Evolutionary conservation across 2,888 invertebrate species (phyloP).

Genomic region (Melanotus villosus): DNA sequence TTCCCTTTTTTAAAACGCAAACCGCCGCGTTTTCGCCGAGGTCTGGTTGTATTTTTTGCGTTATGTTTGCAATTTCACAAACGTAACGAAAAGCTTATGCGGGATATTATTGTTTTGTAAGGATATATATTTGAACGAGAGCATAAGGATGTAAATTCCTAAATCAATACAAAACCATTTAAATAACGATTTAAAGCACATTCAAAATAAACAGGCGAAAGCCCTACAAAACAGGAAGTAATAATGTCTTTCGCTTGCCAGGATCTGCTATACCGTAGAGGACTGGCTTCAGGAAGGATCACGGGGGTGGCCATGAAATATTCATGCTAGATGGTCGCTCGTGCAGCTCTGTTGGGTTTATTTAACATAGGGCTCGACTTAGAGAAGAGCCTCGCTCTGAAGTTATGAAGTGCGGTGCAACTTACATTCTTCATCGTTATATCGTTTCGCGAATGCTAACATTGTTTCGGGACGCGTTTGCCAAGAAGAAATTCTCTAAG

Average conservation of each 20-base stretch:
- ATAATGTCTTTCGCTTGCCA: conserved; percentile 38
- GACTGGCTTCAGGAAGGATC: conserved; percentile 47
- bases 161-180: conserved; percentile 36
- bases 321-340: conserved; percentile 43
- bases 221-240: conserved; percentile 45
- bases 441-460: conserved; percentile 14
- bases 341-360: conserved; percentile 35
- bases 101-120: neutral
- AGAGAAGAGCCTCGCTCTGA: conserved; percentile 10
- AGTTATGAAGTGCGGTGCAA: conserved; percentile 41
- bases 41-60: too few species aligned
- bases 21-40: too few species aligned
- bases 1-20: too few species aligned
- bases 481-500: neutral
- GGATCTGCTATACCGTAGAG: conserved; percentile 23
- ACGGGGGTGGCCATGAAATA: conserved; percentile 46
- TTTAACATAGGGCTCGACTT: conserved; percentile 41
- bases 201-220: conserved; percentile 37
- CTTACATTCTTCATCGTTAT: conserved; percentile 31
- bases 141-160: conserved; percentile 7
- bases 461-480: neutral
- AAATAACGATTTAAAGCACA: conserved; percentile 38
- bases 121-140: neutral
- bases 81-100: too few species aligned
- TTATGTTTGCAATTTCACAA: too few species aligned